Percentiles rank a stretch among this genome's conserved stretches.
phyloP scores from a whole-genome alignment of 2,113 vertebrate species.

The Rhynchopsitta pachyrhyncha region DNA sequence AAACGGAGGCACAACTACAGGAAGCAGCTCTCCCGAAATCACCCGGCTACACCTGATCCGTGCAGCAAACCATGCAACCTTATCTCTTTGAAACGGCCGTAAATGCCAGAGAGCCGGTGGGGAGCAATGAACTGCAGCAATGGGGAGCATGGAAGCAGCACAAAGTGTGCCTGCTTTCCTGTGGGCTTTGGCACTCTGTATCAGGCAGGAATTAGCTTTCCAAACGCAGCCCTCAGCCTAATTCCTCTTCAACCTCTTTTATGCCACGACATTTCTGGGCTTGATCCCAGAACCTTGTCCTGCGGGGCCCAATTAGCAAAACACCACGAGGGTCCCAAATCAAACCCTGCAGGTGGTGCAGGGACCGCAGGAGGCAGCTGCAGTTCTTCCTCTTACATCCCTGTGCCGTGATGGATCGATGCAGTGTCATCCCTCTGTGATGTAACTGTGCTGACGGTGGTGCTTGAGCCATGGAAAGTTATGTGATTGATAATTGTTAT shows the following conservation, averaged over 20 bases:
- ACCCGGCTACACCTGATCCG: accelerated
- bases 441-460: not conserved
- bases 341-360: not conserved
- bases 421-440: not conserved
- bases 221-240: not conserved
- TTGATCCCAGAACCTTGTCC: not conserved
- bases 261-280: accelerated
- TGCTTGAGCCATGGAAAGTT: not conserved
- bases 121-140: too few relatives aligned
- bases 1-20: not conserved
- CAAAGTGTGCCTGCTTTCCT: accelerated
- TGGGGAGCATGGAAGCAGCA: not conserved
- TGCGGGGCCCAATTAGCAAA: not conserved
- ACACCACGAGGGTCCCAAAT: accelerated
- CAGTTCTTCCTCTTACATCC: not conserved
- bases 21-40: not conserved
- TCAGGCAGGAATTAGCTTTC: not conserved
- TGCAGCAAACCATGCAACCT: not conserved
- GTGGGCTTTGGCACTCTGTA: not conserved
- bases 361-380: not conserved
- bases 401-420: accelerated
- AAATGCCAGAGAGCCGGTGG: not conserved
- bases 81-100: accelerated
- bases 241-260: not conserved
- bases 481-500: not conserved